These are phyloP conservation scores for Elysia chlorotica DNA, from an alignment of 1,140 invertebrate genomes.

Conservation along the genomic window DNA sequence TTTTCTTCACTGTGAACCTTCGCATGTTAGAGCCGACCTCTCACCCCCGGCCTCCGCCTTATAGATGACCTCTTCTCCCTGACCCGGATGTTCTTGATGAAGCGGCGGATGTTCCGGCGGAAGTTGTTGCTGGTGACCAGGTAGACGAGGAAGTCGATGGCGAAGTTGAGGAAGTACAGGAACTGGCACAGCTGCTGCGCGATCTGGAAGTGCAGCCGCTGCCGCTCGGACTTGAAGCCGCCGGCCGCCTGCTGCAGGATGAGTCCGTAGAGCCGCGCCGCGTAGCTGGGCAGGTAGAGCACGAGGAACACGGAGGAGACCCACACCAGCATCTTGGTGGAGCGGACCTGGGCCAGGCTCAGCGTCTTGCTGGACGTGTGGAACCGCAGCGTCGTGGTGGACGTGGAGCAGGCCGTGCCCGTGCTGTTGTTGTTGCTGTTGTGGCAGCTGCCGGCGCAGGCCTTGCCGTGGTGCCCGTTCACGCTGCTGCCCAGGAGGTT, in stretches of 20 bases:
- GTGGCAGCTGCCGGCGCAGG: too few relatives aligned
- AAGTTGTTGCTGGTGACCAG: constrained; percentile 41
- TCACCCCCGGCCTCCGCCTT: not conserved
- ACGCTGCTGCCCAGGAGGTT: constrained; percentile 21
- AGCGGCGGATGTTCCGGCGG: constrained; percentile 24
- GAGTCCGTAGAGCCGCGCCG: constrained; percentile 52
- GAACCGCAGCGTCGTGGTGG: too few relatives aligned
- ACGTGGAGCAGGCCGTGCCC: too few relatives aligned
- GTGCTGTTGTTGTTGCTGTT: too few relatives aligned
- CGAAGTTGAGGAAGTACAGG: constrained; percentile 79
- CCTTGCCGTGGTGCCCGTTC: not conserved
- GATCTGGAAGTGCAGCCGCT: constrained; percentile 18
- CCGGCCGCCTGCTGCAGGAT: constrained; percentile 27
- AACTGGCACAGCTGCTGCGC: constrained; percentile 47
- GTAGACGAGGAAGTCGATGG: constrained; percentile 88
- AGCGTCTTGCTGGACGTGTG: constrained; percentile 12
- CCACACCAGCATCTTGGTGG: constrained; percentile 81
- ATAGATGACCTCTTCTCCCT: not conserved
- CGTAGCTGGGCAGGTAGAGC: constrained; percentile 73
- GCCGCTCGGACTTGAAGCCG: constrained; percentile 10
- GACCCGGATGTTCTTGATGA: constrained; percentile 10
- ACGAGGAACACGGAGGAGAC: constrained; percentile 81
- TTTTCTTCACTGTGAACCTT: not conserved
- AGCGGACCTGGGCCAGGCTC: constrained; percentile 69
- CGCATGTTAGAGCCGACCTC: too few relatives aligned